These are phyloP conservation scores for Stylophora pistillata DNA, from an alignment of 64 coral and sea anemone species.

Conservation along the genomic window DNA sequence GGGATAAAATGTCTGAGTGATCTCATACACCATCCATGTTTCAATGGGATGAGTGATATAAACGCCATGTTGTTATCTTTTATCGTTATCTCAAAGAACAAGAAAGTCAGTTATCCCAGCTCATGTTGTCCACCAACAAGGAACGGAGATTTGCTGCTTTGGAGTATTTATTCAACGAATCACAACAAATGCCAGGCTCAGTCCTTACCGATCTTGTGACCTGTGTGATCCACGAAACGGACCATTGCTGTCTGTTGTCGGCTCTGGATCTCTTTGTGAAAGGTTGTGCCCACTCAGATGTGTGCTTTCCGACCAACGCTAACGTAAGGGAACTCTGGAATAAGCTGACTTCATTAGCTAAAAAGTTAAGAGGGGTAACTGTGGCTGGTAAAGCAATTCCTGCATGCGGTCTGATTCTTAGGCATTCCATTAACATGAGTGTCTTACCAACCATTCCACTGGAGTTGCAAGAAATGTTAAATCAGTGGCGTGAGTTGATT, in stretches of 20 bases:
- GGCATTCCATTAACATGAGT: slow-evolving; percentile 7
- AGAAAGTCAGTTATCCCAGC: not conserved
- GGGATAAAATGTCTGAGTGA: no score
- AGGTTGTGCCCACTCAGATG: not conserved
- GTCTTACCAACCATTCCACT: not conserved
- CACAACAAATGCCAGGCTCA: not conserved
- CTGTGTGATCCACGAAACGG: slow-evolving; percentile 40
- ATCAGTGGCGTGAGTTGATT: slow-evolving; percentile 27
- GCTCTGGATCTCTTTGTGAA: slow-evolving; percentile 45
- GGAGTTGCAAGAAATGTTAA: not conserved
- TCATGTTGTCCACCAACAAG: slow-evolving; percentile 32
- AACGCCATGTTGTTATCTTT: not conserved
- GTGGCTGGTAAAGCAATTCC: slow-evolving; percentile 40
- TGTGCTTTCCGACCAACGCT: not conserved
- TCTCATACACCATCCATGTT: no score
- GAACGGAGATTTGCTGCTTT: slow-evolving; percentile 55
- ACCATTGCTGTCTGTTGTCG: slow-evolving; percentile 60
- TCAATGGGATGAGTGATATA: no score
- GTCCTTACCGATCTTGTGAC: slow-evolving; percentile 16
- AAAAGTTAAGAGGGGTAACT: slow-evolving; percentile 29
- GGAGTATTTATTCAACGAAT: slow-evolving; percentile 13
- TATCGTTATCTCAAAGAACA: slow-evolving; percentile 7
- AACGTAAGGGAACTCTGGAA: slow-evolving; percentile 27
- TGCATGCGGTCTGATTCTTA: slow-evolving; percentile 36
- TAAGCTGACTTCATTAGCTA: slow-evolving; percentile 16